Evolutionary conservation across 2,113 vertebrate species (phyloP).

Genomic region (Pipa parva): DNA sequence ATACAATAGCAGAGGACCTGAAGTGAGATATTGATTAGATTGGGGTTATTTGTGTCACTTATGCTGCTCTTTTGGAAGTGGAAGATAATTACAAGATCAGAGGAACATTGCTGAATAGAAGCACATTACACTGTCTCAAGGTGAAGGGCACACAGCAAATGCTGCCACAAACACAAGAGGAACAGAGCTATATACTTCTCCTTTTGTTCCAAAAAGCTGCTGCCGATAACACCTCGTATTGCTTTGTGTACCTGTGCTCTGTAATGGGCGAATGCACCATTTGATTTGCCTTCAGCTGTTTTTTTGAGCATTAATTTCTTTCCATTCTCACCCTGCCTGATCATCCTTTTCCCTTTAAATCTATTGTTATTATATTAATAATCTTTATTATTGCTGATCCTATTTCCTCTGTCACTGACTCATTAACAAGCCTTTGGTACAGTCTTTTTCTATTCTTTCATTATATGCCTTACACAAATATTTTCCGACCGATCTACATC

Average conservation of each 20-base stretch:
- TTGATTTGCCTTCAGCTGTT: background rate
- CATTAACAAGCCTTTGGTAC: too few relatives aligned
- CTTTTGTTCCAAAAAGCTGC: slow-evolving; percentile 3
- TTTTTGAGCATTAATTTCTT: too few relatives aligned
- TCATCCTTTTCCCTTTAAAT: too few relatives aligned
- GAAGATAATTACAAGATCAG: slow-evolving; percentile 67
- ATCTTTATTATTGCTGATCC: too few relatives aligned
- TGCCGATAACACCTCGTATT: background rate
- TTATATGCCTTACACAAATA: too few relatives aligned
- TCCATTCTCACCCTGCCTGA: too few relatives aligned
- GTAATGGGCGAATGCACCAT: background rate
- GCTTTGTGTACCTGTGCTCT: background rate
- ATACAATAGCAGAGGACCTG: slow-evolving; percentile 54
- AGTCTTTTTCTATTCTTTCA: too few relatives aligned
- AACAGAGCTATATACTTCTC: slow-evolving; percentile 7
- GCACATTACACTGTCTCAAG: slow-evolving; percentile 56
- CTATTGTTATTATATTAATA: too few relatives aligned
- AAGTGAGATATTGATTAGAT: slow-evolving; percentile 61
- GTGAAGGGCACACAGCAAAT: slow-evolving; percentile 51
- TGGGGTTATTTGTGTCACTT: slow-evolving; percentile 55
- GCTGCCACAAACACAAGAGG: background rate
- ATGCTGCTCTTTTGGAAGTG: slow-evolving; percentile 62
- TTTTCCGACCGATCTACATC: too few relatives aligned
- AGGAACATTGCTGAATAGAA: slow-evolving; percentile 57
- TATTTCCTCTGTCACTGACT: too few relatives aligned